A percentile compares a stretch with the other conserved stretches of the same genome.
Conservation (phyloP, 1,140 invertebrate species). For the Hycleus phaleratus region DNA sequence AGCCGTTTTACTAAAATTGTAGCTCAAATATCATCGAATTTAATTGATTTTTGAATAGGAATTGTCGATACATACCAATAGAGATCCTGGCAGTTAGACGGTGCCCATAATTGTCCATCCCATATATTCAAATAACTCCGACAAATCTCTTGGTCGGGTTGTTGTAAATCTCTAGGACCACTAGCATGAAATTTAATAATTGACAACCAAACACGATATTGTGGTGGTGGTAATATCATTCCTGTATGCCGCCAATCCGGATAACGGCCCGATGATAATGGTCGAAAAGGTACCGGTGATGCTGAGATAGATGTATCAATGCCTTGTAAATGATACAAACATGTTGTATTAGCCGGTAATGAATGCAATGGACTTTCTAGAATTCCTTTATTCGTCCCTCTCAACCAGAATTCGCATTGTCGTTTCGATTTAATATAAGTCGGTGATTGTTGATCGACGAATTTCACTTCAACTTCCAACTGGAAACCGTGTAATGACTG, state of each 20-base stretch:
- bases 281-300: conserved; percentile 50
- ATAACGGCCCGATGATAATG: conserved; percentile 50
- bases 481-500: conserved; percentile 80
- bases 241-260: conserved; percentile 52
- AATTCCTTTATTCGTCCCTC: conserved; percentile 66
- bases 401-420: conserved; percentile 78
- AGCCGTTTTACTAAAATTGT: no score
- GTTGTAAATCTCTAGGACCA: conserved; percentile 48
- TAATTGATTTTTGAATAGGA: no score
- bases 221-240: conserved; percentile 48
- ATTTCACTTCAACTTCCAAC: conserved; percentile 76
- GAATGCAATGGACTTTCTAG: conserved; percentile 75
- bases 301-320: conserved; percentile 49
- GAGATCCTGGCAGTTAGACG: conserved; percentile 69
- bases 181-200: conserved; percentile 77
- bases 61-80: conserved; percentile 54
- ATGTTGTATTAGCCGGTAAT: conserved; percentile 76
- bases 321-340: conserved; percentile 73
- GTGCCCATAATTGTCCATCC: conserved; percentile 70
- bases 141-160: conserved; percentile 62
- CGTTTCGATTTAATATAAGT: conserved; percentile 72
- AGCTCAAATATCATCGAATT: no score
- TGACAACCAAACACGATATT: conserved; percentile 79
- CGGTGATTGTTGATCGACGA: conserved; percentile 70
- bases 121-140: conserved; percentile 73